Evolutionary conservation across 2,113 vertebrate species (phyloP).

Genomic region (Sarotherodon lohbergeri): DNA sequence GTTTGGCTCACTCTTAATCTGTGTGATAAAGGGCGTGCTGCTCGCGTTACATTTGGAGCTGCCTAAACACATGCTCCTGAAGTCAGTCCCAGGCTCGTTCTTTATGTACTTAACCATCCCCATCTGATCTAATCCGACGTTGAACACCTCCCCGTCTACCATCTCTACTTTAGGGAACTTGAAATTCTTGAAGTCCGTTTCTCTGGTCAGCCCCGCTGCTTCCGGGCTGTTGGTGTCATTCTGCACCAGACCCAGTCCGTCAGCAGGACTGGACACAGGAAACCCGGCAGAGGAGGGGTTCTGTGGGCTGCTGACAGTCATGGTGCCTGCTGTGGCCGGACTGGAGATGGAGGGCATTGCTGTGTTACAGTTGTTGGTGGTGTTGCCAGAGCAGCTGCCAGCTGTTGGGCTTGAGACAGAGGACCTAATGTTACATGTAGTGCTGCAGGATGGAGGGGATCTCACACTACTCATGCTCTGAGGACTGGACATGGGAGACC

Average conservation of each 20-base stretch:
- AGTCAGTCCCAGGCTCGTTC: constrained; percentile 87
- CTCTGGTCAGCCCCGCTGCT: constrained; percentile 61
- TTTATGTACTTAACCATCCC: constrained; percentile 93
- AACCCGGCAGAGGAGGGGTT: constrained; percentile 76
- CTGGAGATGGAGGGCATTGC: constrained; percentile 85
- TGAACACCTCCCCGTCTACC: constrained; percentile 82
- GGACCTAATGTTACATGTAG: constrained; percentile 78
- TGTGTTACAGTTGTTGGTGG: constrained; percentile 66
- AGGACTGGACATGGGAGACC: constrained; percentile 93
- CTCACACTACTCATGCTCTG: constrained; percentile 90
- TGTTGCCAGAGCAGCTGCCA: constrained; percentile 50
- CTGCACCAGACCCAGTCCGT: constrained; percentile 77
- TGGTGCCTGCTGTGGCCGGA: constrained; percentile 78
- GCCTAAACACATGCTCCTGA: constrained; percentile 86
- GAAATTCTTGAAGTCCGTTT: constrained; percentile 81
- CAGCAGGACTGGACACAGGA: constrained; percentile 85
- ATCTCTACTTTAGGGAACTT: constrained; percentile 91
- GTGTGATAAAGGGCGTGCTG: constrained; percentile 79
- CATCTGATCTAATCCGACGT: constrained; percentile 79
- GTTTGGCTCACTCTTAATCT: constrained; percentile 89
- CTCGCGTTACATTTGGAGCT: constrained; percentile 77
- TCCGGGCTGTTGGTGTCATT: constrained; percentile 84
- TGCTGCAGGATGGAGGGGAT: constrained; percentile 88
- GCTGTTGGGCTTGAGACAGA: constrained; percentile 89
- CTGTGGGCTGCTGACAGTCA: constrained; percentile 69